A percentile compares a stretch with the other conserved stretches of the same genome.
Evolutionary conservation across 2,888 invertebrate species (phyloP).

Genomic region (Zygaena filipendulae): DNA sequence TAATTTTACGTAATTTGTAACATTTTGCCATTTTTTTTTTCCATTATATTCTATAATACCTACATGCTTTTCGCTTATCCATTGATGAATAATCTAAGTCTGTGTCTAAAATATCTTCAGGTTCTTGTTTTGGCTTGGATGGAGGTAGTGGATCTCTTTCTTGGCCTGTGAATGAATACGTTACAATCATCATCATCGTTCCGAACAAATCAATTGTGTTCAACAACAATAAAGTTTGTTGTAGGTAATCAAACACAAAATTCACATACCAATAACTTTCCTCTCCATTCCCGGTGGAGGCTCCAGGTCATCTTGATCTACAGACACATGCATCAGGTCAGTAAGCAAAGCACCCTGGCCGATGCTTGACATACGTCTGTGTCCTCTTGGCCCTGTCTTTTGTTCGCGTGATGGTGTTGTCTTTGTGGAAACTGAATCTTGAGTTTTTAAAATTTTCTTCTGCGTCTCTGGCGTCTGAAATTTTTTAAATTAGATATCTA

Average conservation of each 20-base stretch:
- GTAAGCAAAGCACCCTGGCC: slow-evolving; percentile 39
- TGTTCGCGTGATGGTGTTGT: slow-evolving; percentile 38
- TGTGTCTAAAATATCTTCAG: slow-evolving; percentile 55
- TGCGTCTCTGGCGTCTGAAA: slow-evolving; percentile 52
- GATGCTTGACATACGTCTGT: slow-evolving; percentile 48
- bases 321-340: slow-evolving; percentile 44
- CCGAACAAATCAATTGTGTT: too few relatives aligned
- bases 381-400: slow-evolving; percentile 28
- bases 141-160: slow-evolving; percentile 43
- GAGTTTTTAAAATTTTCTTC: slow-evolving; percentile 28
- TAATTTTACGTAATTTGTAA: too few relatives aligned
- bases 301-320: slow-evolving; percentile 36
- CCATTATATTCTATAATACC: slow-evolving; percentile 23
- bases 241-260: too few relatives aligned
- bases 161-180: slow-evolving; percentile 32
- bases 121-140: slow-evolving; percentile 43
- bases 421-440: slow-evolving; percentile 31
- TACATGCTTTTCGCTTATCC: slow-evolving; percentile 52
- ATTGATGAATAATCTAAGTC: slow-evolving; percentile 49
- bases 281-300: slow-evolving; percentile 39
- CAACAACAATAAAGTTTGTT: too few relatives aligned
- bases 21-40: too few relatives aligned
- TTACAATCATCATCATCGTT: too few relatives aligned
- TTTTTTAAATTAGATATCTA: too few relatives aligned
- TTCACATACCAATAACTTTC: slow-evolving; percentile 42